These are phyloP conservation scores for Mesaphorura yosii DNA, from an alignment of 1,140 invertebrate genomes.

Conservation along the genomic window DNA sequence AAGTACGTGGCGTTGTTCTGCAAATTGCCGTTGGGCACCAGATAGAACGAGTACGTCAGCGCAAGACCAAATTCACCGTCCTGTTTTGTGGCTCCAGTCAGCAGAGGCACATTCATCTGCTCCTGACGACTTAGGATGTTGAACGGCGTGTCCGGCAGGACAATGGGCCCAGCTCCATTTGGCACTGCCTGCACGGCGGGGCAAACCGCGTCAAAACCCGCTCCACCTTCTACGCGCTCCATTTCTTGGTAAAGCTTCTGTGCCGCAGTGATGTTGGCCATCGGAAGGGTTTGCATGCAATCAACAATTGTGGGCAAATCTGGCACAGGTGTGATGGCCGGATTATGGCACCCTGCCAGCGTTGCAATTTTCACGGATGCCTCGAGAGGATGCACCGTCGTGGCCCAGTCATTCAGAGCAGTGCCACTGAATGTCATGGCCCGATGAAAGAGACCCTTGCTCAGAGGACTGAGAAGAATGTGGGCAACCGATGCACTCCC, in stretches of 20 bases:
- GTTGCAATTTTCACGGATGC: background rate
- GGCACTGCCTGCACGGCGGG: background rate
- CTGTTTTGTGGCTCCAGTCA: conserved; percentile 5
- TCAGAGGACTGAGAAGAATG: background rate
- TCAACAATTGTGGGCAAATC: background rate
- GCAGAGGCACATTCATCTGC: conserved; percentile 6
- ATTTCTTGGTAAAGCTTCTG: background rate
- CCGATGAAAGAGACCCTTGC: background rate
- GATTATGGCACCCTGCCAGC: background rate
- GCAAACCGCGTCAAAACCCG: conserved; percentile 4
- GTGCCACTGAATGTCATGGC: background rate
- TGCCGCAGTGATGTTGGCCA: background rate
- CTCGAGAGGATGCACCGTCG: background rate
- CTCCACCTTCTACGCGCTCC: background rate
- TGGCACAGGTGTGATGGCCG: background rate
- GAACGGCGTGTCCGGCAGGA: background rate
- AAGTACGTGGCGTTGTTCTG: background rate
- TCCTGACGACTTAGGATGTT: background rate
- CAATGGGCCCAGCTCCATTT: background rate
- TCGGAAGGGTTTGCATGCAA: background rate
- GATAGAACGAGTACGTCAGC: background rate
- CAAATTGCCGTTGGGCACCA: conserved; percentile 1
- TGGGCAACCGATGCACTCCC: background rate
- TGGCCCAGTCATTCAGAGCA: conserved; percentile 5
- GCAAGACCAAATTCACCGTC: conserved; percentile 2